Evolutionary conservation across 1,140 invertebrate species (phyloP).

Genomic region (Sarcophaga bullata): DNA sequence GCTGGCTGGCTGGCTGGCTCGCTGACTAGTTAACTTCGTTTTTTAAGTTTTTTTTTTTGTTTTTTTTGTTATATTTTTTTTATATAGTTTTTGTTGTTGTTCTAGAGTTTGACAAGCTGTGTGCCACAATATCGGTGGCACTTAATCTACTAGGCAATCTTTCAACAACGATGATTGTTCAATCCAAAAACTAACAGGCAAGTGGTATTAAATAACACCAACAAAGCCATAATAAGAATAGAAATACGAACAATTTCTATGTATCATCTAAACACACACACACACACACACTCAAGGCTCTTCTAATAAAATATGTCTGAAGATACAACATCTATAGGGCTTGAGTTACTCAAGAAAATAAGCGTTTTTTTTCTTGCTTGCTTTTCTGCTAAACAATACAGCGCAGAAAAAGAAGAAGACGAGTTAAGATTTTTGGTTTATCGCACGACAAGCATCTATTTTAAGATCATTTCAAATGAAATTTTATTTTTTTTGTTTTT

Average conservation of each 20-base stretch:
- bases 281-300: too few species aligned
- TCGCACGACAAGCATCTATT: constrained; percentile 39
- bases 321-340: too few species aligned
- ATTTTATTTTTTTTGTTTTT: background rate
- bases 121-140: constrained; percentile 39
- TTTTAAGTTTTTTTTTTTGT: too few species aligned
- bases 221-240: background rate
- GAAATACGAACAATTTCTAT: too few species aligned
- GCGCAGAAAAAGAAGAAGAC: background rate
- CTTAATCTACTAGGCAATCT: constrained; percentile 34
- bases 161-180: constrained; percentile 37
- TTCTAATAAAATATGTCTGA: too few species aligned
- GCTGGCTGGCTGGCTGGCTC: background rate
- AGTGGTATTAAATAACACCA: constrained; percentile 40
- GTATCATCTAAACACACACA: too few species aligned
- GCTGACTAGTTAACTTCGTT: background rate
- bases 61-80: background rate
- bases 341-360: too few species aligned
- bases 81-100: constrained; percentile 2
- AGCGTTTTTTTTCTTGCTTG: too few species aligned
- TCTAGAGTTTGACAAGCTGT: constrained; percentile 32
- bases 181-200: constrained; percentile 36
- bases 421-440: constrained; percentile 25
- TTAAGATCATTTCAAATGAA: constrained; percentile 37
- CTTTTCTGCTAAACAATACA: too few species aligned